Evolutionary conservation across 2,113 vertebrate species (phyloP), one percentile per base, ranked within the genome.

Genomic region (Ivindomyrus marchei): DNA sequence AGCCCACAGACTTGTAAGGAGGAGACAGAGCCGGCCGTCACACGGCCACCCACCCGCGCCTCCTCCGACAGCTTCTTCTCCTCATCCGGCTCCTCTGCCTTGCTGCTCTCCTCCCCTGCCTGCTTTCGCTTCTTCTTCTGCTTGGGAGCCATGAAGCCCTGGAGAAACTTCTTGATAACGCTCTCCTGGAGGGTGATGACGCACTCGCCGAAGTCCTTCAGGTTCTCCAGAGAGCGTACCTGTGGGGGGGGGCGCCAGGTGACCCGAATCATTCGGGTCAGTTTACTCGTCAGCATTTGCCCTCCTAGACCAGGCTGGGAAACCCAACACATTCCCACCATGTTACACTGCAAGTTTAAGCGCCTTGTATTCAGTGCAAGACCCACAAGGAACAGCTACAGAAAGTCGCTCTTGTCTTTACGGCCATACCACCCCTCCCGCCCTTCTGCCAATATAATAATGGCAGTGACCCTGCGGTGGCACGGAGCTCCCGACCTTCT

Each of bases 141-240:
- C 91, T 98, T 99, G 49, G 98, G 98, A 85, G 98, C 98, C 98
- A 99, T 99, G 94, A 99, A 99, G 77, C 98, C 98, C 94, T 99
- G 98, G 85, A 99, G 95, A 93, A 99, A 99, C 94, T 99, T 99
- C 93, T 99, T 98, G 93, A 99, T 97, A 15, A 99, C 97, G 52
- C 97, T 97, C 90, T 97, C 97, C 91, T 99, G 98, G 89, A 99
- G 96, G 0, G 97, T 96, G 93, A 98, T 97, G 93, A 99, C 95
- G 90, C 96, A 97, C 91, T 99, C 98, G 0, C 98, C 98, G 91
- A 99, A 99, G 89, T 99, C 98, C 93, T 97, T 98, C 90, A 99
- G 91, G 93, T 95, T 97, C 91, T 98, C 97, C 90, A 97, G 94
- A 0, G 96, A 95, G 85, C 92, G 94, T 45, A 99, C 94, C 98